Percentiles rank a stretch among this genome's conserved stretches.
Conservation (phyloP, 92 coral and sea anemone species). For the Porites divaricata region DNA sequence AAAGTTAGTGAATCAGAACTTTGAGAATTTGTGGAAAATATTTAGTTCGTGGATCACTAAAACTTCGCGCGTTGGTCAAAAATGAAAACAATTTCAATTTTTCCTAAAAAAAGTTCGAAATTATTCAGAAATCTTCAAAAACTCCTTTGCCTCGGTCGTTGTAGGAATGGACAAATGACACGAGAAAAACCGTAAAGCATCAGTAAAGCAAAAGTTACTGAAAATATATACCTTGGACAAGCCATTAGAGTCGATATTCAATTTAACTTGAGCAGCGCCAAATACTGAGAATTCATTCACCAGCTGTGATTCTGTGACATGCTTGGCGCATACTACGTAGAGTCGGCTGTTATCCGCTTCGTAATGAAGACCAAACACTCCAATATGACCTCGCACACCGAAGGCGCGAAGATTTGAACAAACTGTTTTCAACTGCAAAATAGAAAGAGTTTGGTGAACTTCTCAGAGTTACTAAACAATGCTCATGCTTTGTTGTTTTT, state of each 20-base stretch:
- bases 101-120: too few relatives aligned
- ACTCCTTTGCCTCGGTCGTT: too few relatives aligned
- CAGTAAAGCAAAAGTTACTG: background rate
- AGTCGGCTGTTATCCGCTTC: slow-evolving; percentile 78
- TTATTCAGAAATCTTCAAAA: too few relatives aligned
- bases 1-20: too few relatives aligned
- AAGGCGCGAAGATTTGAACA: slow-evolving; percentile 56
- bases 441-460: background rate
- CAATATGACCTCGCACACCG: slow-evolving; percentile 73
- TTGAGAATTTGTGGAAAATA: too few relatives aligned
- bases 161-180: background rate
- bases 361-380: slow-evolving; percentile 72
- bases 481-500: background rate
- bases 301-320: slow-evolving; percentile 56
- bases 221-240: slow-evolving; percentile 55
- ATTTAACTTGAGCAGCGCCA: slow-evolving; percentile 59
- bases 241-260: slow-evolving; percentile 56
- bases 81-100: too few relatives aligned
- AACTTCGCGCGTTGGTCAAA: too few relatives aligned
- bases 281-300: slow-evolving; percentile 51
- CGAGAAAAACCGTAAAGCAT: background rate
- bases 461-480: background rate
- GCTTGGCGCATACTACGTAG: slow-evolving; percentile 63
- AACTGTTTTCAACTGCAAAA: slow-evolving; percentile 61
- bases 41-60: too few relatives aligned